Percentiles rank a stretch among this genome's conserved stretches.
Evolutionary conservation across 2,888 invertebrate genomes (phyloP).

Genomic region (Sphaerophoria taeniata): DNA sequence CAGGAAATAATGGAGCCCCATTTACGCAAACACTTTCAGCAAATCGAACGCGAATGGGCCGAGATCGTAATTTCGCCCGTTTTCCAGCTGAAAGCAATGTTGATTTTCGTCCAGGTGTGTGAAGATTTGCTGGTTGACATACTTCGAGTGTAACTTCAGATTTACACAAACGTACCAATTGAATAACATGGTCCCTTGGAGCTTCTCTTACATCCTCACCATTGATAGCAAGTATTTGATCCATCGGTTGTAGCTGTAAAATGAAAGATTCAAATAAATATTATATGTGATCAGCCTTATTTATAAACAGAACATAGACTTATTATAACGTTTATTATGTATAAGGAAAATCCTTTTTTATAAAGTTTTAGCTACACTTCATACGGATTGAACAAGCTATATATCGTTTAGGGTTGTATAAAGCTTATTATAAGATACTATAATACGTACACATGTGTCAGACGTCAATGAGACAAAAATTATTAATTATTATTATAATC

Average conservation of each 20-base stretch:
- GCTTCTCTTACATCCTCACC: conserved; percentile 94
- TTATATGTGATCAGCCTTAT: too few relatives aligned
- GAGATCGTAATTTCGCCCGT: conserved; percentile 90
- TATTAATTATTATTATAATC: too few relatives aligned
- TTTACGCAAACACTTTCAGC: conserved; percentile 95
- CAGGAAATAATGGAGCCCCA: conserved; percentile 91
- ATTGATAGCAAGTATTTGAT: conserved; percentile 95
- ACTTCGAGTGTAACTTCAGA: conserved; percentile 90
- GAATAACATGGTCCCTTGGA: conserved; percentile 94
- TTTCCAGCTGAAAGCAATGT: conserved; percentile 94
- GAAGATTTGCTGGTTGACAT: conserved; percentile 91
- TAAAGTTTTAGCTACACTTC: too few relatives aligned
- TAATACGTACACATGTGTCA: too few relatives aligned
- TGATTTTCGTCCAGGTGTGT: conserved; percentile 87
- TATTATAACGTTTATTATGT: too few relatives aligned
- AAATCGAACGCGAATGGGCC: conserved; percentile 93
- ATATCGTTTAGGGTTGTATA: too few relatives aligned
- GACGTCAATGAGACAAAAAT: too few relatives aligned
- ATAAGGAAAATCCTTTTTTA: too few relatives aligned
- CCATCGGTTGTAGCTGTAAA: conserved; percentile 91
- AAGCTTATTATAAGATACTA: too few relatives aligned
- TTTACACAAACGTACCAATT: conserved; percentile 92
- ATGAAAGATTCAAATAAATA: conserved; percentile 30
- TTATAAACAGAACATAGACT: too few relatives aligned
- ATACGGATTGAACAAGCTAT: too few relatives aligned